A percentile compares a stretch with the other conserved stretches of the same genome.
Conservation (phyloP, 2,888 invertebrate species). For the Nematopogon swammerdamellus region DNA sequence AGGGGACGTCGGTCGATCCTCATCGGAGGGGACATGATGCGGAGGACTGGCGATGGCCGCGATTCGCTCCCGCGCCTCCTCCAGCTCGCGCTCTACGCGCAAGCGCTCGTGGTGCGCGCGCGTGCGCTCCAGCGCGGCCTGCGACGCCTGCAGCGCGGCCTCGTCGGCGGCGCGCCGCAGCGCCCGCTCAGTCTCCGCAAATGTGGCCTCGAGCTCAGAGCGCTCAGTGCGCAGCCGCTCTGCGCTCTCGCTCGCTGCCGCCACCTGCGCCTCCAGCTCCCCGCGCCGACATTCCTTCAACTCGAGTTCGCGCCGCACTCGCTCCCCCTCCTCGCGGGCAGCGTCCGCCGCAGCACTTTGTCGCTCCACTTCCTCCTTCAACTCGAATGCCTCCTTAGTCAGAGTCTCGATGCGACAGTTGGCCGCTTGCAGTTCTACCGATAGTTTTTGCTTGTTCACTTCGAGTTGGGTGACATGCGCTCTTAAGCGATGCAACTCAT, state of each 20-base stretch:
- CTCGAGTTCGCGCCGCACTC: constrained; percentile 20
- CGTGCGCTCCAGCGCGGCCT: constrained; percentile 69
- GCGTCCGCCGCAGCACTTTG: background rate
- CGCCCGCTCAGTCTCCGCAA: constrained; percentile 48
- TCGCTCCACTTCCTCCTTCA: too few relatives aligned
- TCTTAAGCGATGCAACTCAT: constrained; percentile 45
- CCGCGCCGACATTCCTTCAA: background rate
- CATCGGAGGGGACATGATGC: constrained; percentile 28
- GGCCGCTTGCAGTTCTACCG: background rate
- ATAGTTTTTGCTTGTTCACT: constrained; percentile 27
- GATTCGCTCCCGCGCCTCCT: constrained; percentile 51
- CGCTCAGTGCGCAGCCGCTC: constrained; percentile 34
- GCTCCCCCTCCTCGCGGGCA: constrained; percentile 9
- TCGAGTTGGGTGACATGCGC: constrained; percentile 28
- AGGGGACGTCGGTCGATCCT: constrained; percentile 63
- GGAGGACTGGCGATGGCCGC: constrained; percentile 25
- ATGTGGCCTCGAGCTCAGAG: constrained; percentile 35
- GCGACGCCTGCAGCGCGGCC: constrained; percentile 70
- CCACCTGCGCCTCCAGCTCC: constrained; percentile 16
- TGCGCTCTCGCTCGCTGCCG: constrained; percentile 18
- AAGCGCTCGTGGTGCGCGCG: constrained; percentile 69
- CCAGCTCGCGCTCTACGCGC: constrained; percentile 61
- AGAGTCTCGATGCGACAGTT: background rate
- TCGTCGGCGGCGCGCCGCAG: constrained; percentile 68
- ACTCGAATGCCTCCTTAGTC: too few relatives aligned